Conservation (phyloP, 2,888 invertebrate genomes). For the Elmis aenea region DNA sequence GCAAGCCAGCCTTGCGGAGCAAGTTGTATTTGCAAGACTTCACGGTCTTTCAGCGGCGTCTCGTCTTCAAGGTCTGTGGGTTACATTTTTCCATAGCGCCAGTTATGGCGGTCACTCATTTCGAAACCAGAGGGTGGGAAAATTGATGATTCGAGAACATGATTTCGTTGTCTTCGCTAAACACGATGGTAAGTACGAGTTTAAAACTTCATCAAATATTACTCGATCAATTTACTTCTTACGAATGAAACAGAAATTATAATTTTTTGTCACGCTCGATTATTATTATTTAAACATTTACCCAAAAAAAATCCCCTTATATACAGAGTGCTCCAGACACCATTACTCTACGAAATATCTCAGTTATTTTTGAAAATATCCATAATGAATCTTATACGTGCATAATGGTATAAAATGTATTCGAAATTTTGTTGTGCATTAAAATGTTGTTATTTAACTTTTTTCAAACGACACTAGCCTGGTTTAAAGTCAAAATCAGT, state of each 20-base stretch:
- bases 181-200: slow-evolving; percentile 30
- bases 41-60: slow-evolving; percentile 21
- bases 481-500: too few relatives aligned
- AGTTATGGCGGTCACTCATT: slow-evolving; percentile 39
- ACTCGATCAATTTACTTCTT: too few relatives aligned
- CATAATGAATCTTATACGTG: too few relatives aligned
- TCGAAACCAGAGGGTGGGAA: slow-evolving; percentile 37
- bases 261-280: too few relatives aligned
- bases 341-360: too few relatives aligned
- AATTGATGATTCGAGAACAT: slow-evolving; percentile 41
- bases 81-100: slow-evolving; percentile 39
- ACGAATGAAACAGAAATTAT: too few relatives aligned
- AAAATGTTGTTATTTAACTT: too few relatives aligned
- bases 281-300: too few relatives aligned
- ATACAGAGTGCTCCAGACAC: background rate
- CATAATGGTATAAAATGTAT: too few relatives aligned
- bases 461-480: too few relatives aligned
- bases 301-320: background rate
- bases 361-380: too few relatives aligned
- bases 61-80: slow-evolving; percentile 31
- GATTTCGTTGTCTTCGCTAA: slow-evolving; percentile 41
- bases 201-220: background rate
- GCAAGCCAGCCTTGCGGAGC: slow-evolving; percentile 38
- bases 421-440: too few relatives aligned
- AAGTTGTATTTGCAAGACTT: slow-evolving; percentile 32